A percentile compares a stretch with the other conserved stretches of the same genome.
phyloP scores from a whole-genome alignment of 2,797 vertebrate genomes.

The Lemur catta region DNA sequence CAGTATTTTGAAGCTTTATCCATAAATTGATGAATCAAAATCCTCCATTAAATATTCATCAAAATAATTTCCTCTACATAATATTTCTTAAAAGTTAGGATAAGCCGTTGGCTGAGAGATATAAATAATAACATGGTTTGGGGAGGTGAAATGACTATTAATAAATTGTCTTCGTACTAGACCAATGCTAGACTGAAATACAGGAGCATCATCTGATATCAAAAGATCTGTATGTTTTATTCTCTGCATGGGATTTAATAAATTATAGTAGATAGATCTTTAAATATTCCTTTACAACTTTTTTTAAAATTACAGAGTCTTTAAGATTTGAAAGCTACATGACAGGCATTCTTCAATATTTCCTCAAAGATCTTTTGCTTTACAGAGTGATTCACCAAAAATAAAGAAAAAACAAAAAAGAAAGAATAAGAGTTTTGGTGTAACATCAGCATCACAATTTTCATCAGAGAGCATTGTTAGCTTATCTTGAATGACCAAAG shows the following conservation, averaged over 20 bases:
- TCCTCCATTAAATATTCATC: neutral
- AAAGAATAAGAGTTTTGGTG: neutral
- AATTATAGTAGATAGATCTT: neutral
- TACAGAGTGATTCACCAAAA: neutral
- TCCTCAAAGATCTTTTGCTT: neutral
- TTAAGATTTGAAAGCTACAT: neutral
- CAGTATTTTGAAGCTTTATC: neutral
- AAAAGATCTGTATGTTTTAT: neutral
- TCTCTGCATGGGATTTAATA: neutral
- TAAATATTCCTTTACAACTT: neutral
- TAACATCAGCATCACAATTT: neutral
- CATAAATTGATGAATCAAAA: neutral
- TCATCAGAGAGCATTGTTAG: neutral
- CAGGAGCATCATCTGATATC: neutral
- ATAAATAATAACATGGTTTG: neutral
- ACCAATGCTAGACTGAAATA: neutral
- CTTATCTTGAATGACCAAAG: neutral
- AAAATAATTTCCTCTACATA: neutral
- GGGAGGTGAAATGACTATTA: neutral
- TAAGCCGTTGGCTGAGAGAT: neutral
- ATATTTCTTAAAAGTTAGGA: neutral
- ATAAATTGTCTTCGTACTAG: neutral
- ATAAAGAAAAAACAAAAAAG: neutral
- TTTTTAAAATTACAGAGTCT: neutral
- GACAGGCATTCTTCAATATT: neutral